A percentile compares a stretch with the other conserved stretches of the same genome.
Conservation (phyloP, 2,797 vertebrate genomes). For the Steatocranus sp. region DNA sequence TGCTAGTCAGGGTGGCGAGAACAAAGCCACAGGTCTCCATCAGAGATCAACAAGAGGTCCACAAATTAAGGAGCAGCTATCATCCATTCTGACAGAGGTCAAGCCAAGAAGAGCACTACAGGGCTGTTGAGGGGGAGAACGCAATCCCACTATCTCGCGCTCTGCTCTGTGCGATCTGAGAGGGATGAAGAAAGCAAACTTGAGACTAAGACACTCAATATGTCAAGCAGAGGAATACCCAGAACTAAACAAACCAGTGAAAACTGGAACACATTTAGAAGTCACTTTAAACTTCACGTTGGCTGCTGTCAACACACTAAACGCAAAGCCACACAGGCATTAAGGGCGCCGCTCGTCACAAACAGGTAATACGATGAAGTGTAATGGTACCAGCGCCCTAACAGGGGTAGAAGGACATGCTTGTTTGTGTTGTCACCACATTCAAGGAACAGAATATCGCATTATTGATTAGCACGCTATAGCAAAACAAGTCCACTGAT, state of each 20-base stretch:
- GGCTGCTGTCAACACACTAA: neutral
- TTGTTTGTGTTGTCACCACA: conserved; percentile 36
- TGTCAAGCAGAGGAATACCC: conserved; percentile 10
- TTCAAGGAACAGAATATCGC: conserved; percentile 45
- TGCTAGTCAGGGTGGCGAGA: neutral
- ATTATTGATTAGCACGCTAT: conserved; percentile 51
- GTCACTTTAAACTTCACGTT: neutral
- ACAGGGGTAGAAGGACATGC: neutral
- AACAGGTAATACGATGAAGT: conserved; percentile 12
- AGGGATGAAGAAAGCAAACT: conserved; percentile 20
- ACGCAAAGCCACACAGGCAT: neutral
- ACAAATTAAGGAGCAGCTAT: conserved; percentile 8
- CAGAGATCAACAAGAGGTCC: conserved; percentile 18
- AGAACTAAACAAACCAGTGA: neutral
- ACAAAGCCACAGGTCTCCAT: conserved; percentile 22
- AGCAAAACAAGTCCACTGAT: conserved; percentile 40
- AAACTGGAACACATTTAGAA: neutral
- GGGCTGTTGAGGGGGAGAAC: neutral
- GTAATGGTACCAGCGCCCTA: neutral
- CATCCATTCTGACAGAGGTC: conserved; percentile 2
- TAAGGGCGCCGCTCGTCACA: neutral
- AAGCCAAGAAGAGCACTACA: neutral
- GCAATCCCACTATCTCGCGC: conserved; percentile 2
- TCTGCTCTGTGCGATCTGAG: conserved; percentile 1
- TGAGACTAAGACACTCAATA: conserved; percentile 7